These are phyloP conservation scores for Hoplostethus mediterraneus DNA, from an alignment of 2,797 vertebrate species.

Conservation along the genomic window DNA sequence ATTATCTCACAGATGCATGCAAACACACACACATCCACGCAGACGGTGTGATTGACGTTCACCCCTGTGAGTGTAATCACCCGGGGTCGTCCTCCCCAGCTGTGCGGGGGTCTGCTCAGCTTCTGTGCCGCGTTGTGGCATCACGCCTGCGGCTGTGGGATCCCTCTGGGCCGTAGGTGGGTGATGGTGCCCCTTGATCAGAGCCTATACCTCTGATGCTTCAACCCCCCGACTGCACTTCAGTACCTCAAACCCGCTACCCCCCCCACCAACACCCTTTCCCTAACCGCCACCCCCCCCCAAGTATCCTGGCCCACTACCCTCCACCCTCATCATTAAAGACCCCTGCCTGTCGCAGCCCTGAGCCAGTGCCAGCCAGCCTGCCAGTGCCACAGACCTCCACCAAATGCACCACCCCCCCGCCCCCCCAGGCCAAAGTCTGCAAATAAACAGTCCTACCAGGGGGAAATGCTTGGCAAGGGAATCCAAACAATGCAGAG, in stretches of 20 bases:
- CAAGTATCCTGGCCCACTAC: slow-evolving; percentile 60
- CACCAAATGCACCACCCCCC: background rate
- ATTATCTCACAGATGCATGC: slow-evolving; percentile 87
- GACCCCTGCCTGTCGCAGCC: slow-evolving; percentile 1
- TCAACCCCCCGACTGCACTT: background rate
- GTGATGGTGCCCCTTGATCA: slow-evolving; percentile 90
- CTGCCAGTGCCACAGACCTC: background rate
- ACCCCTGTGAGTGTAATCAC: slow-evolving; percentile 93
- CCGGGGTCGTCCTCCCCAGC: slow-evolving; percentile 93
- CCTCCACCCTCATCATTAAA: slow-evolving; percentile 23
- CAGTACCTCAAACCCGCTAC: slow-evolving; percentile 58
- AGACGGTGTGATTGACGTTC: slow-evolving; percentile 91
- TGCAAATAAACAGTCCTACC: slow-evolving; percentile 11
- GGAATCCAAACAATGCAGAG: slow-evolving; percentile 85
- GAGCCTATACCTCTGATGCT: slow-evolving; percentile 49
- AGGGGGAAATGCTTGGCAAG: slow-evolving; percentile 29
- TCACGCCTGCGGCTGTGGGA: slow-evolving; percentile 71
- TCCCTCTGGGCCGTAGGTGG: slow-evolving; percentile 84
- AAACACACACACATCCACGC: slow-evolving; percentile 53
- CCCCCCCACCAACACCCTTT: slow-evolving; percentile 26
- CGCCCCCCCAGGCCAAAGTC: slow-evolving; percentile 20
- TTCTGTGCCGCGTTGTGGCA: slow-evolving; percentile 79
- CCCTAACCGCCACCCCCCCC: slow-evolving; percentile 63
- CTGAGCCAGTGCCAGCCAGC: slow-evolving; percentile 6
- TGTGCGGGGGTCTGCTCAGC: slow-evolving; percentile 87